Percentiles rank a stretch among this genome's conserved stretches.
Evolutionary conservation across 2,888 invertebrate genomes (phyloP).

Genomic region (Leucozona laternaria): DNA sequence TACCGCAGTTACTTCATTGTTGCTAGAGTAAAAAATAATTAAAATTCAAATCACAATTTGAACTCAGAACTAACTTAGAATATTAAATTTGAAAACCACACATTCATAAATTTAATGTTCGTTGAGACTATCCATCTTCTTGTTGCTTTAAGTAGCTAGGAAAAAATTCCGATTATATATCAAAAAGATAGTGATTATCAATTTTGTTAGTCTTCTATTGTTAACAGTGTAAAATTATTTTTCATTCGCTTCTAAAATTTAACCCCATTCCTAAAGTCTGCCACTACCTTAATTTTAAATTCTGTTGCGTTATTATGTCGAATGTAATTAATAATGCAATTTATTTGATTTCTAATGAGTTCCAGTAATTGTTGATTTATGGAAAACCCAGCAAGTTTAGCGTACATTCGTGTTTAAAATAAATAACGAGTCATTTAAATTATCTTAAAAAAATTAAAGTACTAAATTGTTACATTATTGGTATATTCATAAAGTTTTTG

Average conservation of each 20-base stretch:
- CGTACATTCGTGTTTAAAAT: not conserved
- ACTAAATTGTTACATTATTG: not conserved
- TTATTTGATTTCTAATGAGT: not conserved
- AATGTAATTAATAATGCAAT: not conserved
- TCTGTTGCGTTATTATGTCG: not conserved
- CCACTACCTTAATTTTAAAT: not conserved
- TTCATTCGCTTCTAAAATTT: not conserved
- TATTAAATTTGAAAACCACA: conserved; percentile 2
- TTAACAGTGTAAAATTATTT: no score
- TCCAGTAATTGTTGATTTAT: not conserved
- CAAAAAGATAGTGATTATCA: not conserved
- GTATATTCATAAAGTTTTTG: no score
- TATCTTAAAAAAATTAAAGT: not conserved
- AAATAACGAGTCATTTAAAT: not conserved
- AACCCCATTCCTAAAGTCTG: not conserved
- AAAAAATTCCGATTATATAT: not conserved
- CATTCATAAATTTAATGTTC: not conserved
- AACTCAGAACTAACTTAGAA: not conserved
- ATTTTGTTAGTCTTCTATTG: no score
- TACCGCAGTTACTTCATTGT: not conserved
- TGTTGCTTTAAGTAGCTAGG: not conserved
- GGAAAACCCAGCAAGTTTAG: not conserved
- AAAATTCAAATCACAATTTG: not conserved
- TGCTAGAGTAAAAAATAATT: not conserved
- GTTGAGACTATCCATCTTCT: not conserved